Evolutionary conservation across 2,797 vertebrate genomes (phyloP).

Genomic region (Melanotaenia parkinsoni): DNA sequence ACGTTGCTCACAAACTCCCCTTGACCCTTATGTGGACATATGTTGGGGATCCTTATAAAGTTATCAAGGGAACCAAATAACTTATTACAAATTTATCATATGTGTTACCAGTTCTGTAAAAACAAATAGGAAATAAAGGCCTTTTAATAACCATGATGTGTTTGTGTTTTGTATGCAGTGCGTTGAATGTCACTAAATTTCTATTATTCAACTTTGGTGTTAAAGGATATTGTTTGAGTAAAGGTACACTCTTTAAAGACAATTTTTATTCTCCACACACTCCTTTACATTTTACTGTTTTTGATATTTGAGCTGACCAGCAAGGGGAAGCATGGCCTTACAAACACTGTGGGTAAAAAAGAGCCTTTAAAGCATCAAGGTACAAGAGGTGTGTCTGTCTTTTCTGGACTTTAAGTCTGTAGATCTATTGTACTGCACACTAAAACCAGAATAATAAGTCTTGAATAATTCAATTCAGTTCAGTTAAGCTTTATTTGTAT

Average conservation of each 20-base stretch:
- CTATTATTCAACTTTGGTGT: neutral
- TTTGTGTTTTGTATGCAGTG: slow-evolving; percentile 55
- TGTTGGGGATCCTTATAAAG: slow-evolving; percentile 82
- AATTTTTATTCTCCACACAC: neutral
- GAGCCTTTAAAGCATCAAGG: no score
- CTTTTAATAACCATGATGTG: slow-evolving; percentile 83
- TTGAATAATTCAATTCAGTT: neutral
- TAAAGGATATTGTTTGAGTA: no score
- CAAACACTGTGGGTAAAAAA: neutral
- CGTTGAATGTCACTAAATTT: slow-evolving; percentile 27
- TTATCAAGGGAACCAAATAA: slow-evolving; percentile 87
- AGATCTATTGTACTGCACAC: neutral
- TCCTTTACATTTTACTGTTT: neutral
- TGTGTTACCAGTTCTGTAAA: slow-evolving; percentile 88
- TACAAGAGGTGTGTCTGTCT: neutral
- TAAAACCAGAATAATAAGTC: neutral
- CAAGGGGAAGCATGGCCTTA: neutral
- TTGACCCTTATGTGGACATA: slow-evolving; percentile 81
- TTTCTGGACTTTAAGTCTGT: neutral
- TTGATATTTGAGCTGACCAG: neutral
- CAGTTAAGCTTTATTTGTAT: neutral
- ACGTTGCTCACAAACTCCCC: slow-evolving; percentile 85
- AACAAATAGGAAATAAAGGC: slow-evolving; percentile 87
- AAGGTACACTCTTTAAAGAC: slow-evolving; percentile 9
- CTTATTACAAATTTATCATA: slow-evolving; percentile 86